Base-by-base conservation (phyloP, 2,113 vertebrate genomes). In the Rhizomys pruinosus region DNA sequence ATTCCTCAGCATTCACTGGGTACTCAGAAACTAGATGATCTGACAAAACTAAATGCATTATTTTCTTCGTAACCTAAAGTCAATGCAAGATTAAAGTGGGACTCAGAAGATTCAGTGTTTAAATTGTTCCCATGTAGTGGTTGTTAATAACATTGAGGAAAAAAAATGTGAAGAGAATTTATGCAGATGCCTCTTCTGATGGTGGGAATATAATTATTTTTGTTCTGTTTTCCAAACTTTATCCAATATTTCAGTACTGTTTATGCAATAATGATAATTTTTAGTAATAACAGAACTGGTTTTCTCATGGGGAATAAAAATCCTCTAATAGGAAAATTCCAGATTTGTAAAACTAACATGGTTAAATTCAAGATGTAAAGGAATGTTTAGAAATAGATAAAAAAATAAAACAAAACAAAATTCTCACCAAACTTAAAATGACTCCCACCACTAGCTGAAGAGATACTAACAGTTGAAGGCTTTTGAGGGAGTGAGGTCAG, bases 261-360 rank as follows among this genome's bases (percentile, higher is more conserved):
- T 94, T 88, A 25, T 80, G 3, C 61, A 96, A 73, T 61, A 87
- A 87, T 86, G 84, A 47, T 77, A 95, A 92, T 87, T 89, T 87
- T 74, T 91, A 93, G 84, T 94, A 94, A 95, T 73, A 95, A 91
- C 34, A 80, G 44, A 87, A 72, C 57, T 89, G 13, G 19, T 92
- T 95, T 96, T 95, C 93, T 92, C 68, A 57, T 86, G 80, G 80
- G 84, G 52, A 3, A 66, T 55, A 72, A 76, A 86, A 71, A 71
- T 71, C 2, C 64, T 73, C 71, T 29, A 87, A 79, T 64, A 74
- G 89, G 61, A 97, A 94, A 87, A 93, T 90, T 77, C 47, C 39
- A 94, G 80, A 89, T 84, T 91, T 93, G 44, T 71, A 71, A 93
- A 93, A 76, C 55, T 61, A 69, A 80, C 76, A 87, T 68, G 42